These are phyloP conservation scores for Mimachlamys varia DNA, from an alignment of 2,888 invertebrate genomes.

Conservation along the genomic window DNA sequence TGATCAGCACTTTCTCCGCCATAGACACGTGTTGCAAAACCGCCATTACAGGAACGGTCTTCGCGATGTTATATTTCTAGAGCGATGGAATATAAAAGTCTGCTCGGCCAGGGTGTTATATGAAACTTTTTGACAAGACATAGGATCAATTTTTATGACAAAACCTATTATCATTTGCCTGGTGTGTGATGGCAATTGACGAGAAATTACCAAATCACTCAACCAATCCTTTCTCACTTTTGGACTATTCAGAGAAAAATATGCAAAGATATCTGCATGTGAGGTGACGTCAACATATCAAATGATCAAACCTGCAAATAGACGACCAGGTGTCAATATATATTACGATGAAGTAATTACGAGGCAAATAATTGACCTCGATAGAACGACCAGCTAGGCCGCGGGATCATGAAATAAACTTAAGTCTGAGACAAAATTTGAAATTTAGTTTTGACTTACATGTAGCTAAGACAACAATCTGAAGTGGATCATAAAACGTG, in stretches of 20 bases:
- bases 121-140: not conserved
- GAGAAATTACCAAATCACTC: not conserved
- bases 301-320: not conserved
- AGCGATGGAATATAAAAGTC: not conserved
- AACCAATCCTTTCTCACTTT: not conserved
- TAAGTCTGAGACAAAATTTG: too few species aligned
- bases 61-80: not conserved
- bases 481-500: too few species aligned
- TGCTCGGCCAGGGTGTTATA: not conserved
- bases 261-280: not conserved
- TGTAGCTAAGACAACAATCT: too few species aligned
- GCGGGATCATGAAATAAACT: too few species aligned
- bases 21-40: not conserved
- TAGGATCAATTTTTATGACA: conserved; percentile 3
- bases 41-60: not conserved
- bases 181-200: not conserved
- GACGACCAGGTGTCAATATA: not conserved
- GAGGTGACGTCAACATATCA: not conserved
- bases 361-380: too few species aligned
- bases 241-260: not conserved
- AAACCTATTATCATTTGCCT: conserved; percentile 6
- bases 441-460: too few species aligned
- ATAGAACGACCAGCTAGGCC: too few species aligned
- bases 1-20: not conserved
- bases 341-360: too few species aligned